Evolutionary conservation across 2,113 vertebrate species (phyloP).

Genomic region (Burhinus oedicnemus): DNA sequence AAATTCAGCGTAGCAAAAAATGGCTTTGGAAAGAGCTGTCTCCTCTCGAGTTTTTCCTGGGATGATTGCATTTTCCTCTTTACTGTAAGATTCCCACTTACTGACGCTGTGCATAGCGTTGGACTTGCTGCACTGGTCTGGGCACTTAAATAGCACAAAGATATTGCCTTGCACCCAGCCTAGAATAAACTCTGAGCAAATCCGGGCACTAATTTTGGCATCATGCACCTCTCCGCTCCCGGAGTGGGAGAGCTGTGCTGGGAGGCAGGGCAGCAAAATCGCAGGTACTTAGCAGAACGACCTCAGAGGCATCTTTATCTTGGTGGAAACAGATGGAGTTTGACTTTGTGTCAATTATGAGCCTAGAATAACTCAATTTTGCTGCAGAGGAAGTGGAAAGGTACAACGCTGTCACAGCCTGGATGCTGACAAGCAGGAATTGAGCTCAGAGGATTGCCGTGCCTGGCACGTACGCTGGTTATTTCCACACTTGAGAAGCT

Average conservation of each 20-base stretch:
- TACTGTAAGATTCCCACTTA: neutral
- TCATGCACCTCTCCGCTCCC: rapidly evolving
- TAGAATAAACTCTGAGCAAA: neutral
- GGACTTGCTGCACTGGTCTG: neutral
- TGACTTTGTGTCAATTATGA: neutral
- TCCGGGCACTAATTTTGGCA: neutral
- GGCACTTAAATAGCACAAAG: neutral
- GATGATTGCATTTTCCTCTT: neutral
- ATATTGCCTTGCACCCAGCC: neutral
- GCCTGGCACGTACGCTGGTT: neutral
- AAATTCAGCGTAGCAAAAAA: neutral
- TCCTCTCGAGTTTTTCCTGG: neutral
- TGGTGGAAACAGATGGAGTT: constrained; percentile 24
- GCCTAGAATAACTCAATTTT: constrained; percentile 11
- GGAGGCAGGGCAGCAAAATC: neutral
- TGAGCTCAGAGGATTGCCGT: neutral
- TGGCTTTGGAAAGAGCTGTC: neutral
- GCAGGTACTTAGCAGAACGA: neutral
- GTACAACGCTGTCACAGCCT: neutral
- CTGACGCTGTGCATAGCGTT: rapidly evolving
- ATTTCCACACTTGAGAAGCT: neutral
- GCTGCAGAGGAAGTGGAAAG: neutral
- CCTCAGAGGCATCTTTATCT: neutral
- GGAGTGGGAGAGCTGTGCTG: neutral
- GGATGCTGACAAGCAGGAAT: neutral